Evolutionary conservation across 2,888 invertebrate species (phyloP), one percentile per base, ranked within the genome.

Genomic region (Steinernema carpocapsae): DNA sequence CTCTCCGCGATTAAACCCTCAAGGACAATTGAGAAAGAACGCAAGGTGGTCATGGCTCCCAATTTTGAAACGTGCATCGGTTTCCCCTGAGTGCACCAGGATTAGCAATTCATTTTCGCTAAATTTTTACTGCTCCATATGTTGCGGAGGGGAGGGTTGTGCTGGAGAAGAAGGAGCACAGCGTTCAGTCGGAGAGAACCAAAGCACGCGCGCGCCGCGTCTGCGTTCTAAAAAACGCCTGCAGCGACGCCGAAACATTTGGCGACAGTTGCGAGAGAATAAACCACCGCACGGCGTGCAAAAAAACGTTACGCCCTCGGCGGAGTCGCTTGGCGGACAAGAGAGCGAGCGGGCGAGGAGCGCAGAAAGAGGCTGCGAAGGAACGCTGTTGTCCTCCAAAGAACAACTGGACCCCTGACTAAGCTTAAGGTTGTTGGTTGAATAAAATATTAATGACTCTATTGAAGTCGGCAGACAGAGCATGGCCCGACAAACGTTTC

Each of bases 181-280:
- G 24, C 64, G 32, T 26, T 26, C 24, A 22, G n/a, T n/a, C n/a
- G 10, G 4, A 26, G 56, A 56, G 56, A 24, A 29, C 64, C 37
- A 32, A 32, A 29, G 64, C 24, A 26, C 24, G 56, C 24, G 2
- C 3, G 29, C 64, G 64, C 24, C 48, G 64, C 64, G 64, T 17
- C 32, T 64, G 64, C 64, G 64, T 14, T 48, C 48, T 48, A 64
- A 64, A 64, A 64, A 64, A 64, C 64, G 64, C 64, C 64, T 64
- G 64, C 64, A 64, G 64, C 64, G 64, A 64, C 26, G 64, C 26
- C 64, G 64, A 64, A 64, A 64, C 64, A 64, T 64, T 64, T 64
- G 64, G 64, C 64, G 64, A 64, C 64, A 64, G 64, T 64, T 64
- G 64, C 64, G 64, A 43, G 64, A 37, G 64, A 64, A 64, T 29